These are phyloP conservation scores for Monopis laevigella DNA, from an alignment of 2,888 invertebrate genomes.

Conservation along the genomic window DNA sequence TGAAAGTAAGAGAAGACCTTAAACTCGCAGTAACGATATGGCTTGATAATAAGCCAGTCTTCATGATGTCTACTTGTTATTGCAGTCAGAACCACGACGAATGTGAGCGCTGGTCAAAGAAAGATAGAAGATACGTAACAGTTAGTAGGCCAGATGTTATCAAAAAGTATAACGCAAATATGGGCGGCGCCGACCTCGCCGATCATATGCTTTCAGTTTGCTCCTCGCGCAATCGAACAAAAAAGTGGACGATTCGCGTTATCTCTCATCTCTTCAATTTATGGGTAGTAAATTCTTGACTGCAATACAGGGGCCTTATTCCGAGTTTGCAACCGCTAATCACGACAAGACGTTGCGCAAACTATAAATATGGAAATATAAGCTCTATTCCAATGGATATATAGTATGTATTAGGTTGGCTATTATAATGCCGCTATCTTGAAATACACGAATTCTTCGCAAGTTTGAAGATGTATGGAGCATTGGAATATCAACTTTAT, in stretches of 20 bases:
- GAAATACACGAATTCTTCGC: no score
- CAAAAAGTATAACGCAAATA: constrained; percentile 17
- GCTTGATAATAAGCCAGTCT: constrained; percentile 17
- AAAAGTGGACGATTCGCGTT: constrained; percentile 19
- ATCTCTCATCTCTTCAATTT: constrained; percentile 20
- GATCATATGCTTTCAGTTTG: constrained; percentile 18
- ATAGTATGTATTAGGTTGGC: no score
- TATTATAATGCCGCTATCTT: no score
- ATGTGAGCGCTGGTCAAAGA: constrained; percentile 17
- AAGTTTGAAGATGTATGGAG: no score
- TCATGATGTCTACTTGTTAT: constrained; percentile 15
- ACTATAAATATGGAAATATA: no score
- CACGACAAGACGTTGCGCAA: no score
- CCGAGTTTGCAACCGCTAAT: no score
- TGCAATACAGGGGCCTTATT: no score
- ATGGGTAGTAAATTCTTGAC: constrained; percentile 18
- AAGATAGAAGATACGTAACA: constrained; percentile 11
- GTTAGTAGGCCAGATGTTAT: constrained; percentile 17
- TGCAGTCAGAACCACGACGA: constrained; percentile 11
- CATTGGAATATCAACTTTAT: no score
- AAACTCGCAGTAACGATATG: constrained; percentile 16
- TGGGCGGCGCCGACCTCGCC: constrained; percentile 20
- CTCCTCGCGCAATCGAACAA: constrained; percentile 14
- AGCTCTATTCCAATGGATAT: no score
- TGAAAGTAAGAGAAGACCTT: constrained; percentile 14